Conservation (phyloP, 2,113 vertebrate species). For the Clarias macrocephalus region DNA sequence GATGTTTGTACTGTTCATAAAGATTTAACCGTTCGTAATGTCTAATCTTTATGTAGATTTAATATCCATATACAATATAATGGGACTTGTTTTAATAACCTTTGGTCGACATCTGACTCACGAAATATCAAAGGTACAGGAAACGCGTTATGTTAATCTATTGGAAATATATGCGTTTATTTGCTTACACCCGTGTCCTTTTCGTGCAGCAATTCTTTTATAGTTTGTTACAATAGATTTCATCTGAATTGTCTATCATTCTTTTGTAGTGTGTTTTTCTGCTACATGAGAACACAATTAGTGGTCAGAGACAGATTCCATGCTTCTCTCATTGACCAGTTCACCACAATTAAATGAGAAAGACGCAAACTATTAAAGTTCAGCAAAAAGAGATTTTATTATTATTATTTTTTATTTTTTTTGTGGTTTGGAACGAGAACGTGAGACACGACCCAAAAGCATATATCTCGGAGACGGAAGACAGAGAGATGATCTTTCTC, state of each 20-base stretch:
- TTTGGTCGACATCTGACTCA: too few relatives aligned
- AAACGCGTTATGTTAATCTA: too few relatives aligned
- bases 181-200: too few relatives aligned
- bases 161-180: too few relatives aligned
- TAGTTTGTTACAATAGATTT: too few relatives aligned
- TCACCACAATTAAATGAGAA: neutral
- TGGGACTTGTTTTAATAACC: too few relatives aligned
- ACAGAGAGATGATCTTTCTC: neutral
- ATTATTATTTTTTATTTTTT: neutral
- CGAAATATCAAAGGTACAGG: too few relatives aligned
- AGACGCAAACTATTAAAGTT: neutral
- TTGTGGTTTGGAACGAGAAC: neutral
- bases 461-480: neutral
- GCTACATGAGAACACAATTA: neutral
- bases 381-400: neutral
- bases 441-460: neutral
- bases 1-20: too few relatives aligned
- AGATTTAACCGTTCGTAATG: too few relatives aligned
- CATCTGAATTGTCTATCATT: neutral
- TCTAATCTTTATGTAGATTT: too few relatives aligned
- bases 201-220: too few relatives aligned
- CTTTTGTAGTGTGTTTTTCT: neutral
- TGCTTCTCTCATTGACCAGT: neutral
- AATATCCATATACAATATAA: too few relatives aligned
- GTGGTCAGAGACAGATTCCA: neutral